Evolutionary conservation across 92 coral and sea anemone species (phyloP).

Genomic region (Meandrina meandrites): DNA sequence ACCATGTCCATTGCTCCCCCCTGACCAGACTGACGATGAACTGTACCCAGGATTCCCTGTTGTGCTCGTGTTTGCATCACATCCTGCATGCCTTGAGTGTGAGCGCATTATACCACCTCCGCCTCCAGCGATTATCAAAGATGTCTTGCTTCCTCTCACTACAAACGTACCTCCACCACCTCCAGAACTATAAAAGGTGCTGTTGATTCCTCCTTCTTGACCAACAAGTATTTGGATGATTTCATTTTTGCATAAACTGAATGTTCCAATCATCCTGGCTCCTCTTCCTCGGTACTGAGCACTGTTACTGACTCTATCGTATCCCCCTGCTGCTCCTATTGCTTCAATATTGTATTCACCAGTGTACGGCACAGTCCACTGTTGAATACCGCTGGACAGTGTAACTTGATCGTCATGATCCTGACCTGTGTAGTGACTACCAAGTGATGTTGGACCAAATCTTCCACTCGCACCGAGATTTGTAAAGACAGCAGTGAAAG

Average conservation of each 20-base stretch:
- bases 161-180: not conserved
- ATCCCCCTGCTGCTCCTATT: conserved; percentile 64
- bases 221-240: conserved; percentile 61
- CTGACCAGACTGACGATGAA: not conserved
- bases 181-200: not conserved
- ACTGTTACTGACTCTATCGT: conserved; percentile 8
- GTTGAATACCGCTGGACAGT: conserved; percentile 1
- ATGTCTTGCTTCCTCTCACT: not conserved
- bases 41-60: not conserved
- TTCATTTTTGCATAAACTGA: conserved; percentile 29
- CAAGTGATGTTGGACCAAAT: conserved; percentile 8
- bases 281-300: conserved; percentile 53
- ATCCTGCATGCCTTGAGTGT: not conserved
- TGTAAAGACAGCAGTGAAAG: not conserved
- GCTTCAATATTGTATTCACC: conserved; percentile 57
- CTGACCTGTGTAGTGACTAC: not conserved
- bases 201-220: conserved; percentile 59
- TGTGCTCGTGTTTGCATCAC: not conserved
- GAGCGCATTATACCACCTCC: not conserved
- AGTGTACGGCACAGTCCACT: conserved; percentile 9
- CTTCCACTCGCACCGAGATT: not conserved
- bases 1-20: not conserved
- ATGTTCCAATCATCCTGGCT: conserved; percentile 60
- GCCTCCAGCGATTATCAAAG: not conserved
- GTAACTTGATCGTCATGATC: not conserved